phyloP scores from a whole-genome alignment of 2,113 vertebrate genomes.

The Bubalus kerabau region DNA sequence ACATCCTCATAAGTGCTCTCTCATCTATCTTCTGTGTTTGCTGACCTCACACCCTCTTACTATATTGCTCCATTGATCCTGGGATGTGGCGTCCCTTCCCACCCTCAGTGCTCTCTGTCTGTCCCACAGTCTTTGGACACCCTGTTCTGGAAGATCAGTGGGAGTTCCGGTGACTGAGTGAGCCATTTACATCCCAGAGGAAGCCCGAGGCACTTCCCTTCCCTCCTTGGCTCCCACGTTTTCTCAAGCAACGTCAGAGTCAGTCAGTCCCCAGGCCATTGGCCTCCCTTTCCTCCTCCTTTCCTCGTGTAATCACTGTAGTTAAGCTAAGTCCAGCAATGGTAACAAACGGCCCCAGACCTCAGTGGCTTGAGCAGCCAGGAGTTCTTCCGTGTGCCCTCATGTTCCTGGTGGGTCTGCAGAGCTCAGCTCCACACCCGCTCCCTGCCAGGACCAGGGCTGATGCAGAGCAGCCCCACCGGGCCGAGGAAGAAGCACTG shows the following conservation, averaged over 20 bases:
- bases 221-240: neutral
- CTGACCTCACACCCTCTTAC: neutral
- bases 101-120: no score
- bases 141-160: neutral
- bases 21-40: fast-evolving
- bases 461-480: neutral
- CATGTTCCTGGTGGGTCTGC: fast-evolving
- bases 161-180: neutral
- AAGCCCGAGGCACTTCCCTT: neutral
- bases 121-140: neutral
- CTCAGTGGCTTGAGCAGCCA: neutral
- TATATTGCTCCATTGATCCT: neutral
- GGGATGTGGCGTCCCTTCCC: neutral
- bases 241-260: neutral
- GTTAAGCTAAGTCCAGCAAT: neutral
- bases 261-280: fast-evolving
- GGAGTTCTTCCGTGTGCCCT: neutral
- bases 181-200: neutral
- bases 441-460: neutral
- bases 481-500: neutral
- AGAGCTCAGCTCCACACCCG: fast-evolving
- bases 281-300: neutral
- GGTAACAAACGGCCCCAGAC: neutral
- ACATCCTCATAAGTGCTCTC: fast-evolving
- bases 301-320: fast-evolving